Conservation (phyloP, 2,888 invertebrate species). For the Argyresthia albistria region DNA sequence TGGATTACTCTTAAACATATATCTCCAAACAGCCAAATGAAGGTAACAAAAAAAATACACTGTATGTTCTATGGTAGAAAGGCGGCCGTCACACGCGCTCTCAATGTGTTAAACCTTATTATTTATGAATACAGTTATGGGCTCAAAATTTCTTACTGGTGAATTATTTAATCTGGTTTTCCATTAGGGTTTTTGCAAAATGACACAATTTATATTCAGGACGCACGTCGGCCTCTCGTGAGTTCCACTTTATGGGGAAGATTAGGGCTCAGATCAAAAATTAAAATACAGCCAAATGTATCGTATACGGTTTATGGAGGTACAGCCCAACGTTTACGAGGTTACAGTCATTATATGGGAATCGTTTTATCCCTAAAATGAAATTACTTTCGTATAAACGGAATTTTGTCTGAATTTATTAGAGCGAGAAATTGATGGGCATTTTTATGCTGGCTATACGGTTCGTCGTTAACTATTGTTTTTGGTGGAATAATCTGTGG, state of each 20-base stretch:
- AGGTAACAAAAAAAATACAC: too few relatives aligned
- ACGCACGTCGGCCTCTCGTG: slow-evolving; percentile 36
- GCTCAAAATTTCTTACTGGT: slow-evolving; percentile 62
- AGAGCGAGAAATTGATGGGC: background rate
- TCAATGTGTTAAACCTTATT: slow-evolving; percentile 53
- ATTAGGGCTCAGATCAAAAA: slow-evolving; percentile 54
- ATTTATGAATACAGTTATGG: slow-evolving; percentile 64
- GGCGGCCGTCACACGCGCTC: slow-evolving; percentile 17
- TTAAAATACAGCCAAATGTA: slow-evolving; percentile 26
- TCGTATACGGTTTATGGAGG: slow-evolving; percentile 9
- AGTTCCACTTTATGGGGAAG: slow-evolving; percentile 51
- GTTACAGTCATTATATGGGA: slow-evolving; percentile 38
- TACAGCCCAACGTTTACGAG: slow-evolving; percentile 24
- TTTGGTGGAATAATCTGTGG: too few relatives aligned
- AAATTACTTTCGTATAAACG: slow-evolving; percentile 34
- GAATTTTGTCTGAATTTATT: slow-evolving; percentile 13
- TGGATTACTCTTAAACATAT: slow-evolving; percentile 17
- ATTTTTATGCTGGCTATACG: too few relatives aligned
- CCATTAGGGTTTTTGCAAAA: slow-evolving; percentile 64
- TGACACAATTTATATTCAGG: slow-evolving; percentile 66
- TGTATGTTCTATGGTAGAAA: background rate
- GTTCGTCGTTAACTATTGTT: too few relatives aligned
- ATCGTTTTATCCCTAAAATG: slow-evolving; percentile 48
- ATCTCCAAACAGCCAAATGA: background rate
- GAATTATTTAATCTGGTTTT: slow-evolving; percentile 69